Base-by-base conservation (phyloP, 2,113 vertebrate species). In the Scophthalmus maximus region DNA sequence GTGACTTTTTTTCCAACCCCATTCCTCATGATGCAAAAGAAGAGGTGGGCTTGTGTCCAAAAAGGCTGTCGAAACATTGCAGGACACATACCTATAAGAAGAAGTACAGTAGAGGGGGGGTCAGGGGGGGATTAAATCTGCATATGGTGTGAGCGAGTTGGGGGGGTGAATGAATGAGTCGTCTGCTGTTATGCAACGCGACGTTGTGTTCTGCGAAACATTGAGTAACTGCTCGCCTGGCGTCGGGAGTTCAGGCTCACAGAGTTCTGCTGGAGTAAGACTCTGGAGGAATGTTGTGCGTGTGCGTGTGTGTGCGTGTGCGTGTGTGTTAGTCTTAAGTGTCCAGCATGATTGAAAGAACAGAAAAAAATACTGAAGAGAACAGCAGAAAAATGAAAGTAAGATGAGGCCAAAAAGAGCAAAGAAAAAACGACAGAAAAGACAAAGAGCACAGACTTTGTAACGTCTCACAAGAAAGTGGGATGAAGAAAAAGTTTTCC, bases 141-240 rank as follows among this genome's bases (percentile, higher is more conserved):
- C 52, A 77, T 77, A 65, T 53, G 57, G 49, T n/a, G 4, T 6
- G 4, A 49, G 40, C 5, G 4, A 20, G 18, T 0, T 1, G 10
- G 53, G 3, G 18, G 6, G 1, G 18, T 44, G 69, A 81, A 70
- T 87, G 66, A 81, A 75, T 68, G 81, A 46, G 56, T 67, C 25
- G 32, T 20, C 50, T 58, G 26, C 36, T 59, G 59, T 89, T 91
- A 88, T 61, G 76, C 70, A 83, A 88, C 47, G 0, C 27, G 1
- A 38, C n/a, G 52, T 40, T 68, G 61, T 51, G 60, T 76, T 70
- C 73, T 77, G 65, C 71, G 69, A 59, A 81, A 66, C 79, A 76
- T 15, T 68, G 72, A 85, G 70, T 50, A 77, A 79, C 53, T 47
- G 76, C 66, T 60, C 23, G 60, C 53, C 30, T 14, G 44, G 56